A percentile compares a stretch with the other conserved stretches of the same genome.
Evolutionary conservation across 2,888 invertebrate species (phyloP).

Genomic region (Caenorhabditis panamensis): DNA sequence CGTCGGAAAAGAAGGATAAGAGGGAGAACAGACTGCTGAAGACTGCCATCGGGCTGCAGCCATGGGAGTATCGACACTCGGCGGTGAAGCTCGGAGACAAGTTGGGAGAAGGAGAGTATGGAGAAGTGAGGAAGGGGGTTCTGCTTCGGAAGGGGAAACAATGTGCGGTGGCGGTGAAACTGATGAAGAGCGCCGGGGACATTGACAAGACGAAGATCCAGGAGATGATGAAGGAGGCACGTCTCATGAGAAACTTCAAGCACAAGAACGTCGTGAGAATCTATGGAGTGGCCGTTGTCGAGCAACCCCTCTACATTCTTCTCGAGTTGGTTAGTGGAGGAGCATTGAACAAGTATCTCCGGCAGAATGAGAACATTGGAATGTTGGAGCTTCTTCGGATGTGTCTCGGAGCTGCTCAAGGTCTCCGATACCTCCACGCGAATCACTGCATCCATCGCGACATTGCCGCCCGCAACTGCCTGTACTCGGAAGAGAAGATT

Average conservation of each 20-base stretch:
- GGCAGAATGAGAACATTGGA: conserved; percentile 35
- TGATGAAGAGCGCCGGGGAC: conserved; percentile 52
- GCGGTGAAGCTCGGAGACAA: conserved; percentile 51
- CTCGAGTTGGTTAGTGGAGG: conserved; percentile 1
- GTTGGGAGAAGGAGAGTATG: conserved; percentile 65
- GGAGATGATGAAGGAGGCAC: conserved; percentile 65
- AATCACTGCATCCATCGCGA: conserved; percentile 52
- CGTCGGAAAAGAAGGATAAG: conserved; percentile 7
- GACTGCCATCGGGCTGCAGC: conserved; percentile 34
- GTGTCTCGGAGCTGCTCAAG: conserved; percentile 53
- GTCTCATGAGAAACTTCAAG: conserved; percentile 59
- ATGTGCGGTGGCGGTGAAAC: conserved; percentile 57
- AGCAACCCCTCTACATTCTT: conserved; percentile 63
- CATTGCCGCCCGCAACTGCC: conserved; percentile 57
- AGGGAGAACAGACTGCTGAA: conserved; percentile 39
- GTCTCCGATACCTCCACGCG: conserved; percentile 50
- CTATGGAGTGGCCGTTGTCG: conserved; percentile 62
- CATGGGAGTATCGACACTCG: conserved; percentile 54
- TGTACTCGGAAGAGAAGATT: conserved; percentile 38
- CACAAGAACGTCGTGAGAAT: conserved; percentile 61
- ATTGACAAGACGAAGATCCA: conserved; percentile 56
- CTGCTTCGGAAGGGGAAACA: conserved; percentile 31
- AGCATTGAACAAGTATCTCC: conserved; percentile 17
- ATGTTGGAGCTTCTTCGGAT: conserved; percentile 25
- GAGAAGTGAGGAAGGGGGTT: conserved; percentile 56